Evolutionary conservation across 2,113 vertebrate genomes (phyloP), one percentile per base, ranked within the genome.

Genomic region (Ciconia maguari): DNA sequence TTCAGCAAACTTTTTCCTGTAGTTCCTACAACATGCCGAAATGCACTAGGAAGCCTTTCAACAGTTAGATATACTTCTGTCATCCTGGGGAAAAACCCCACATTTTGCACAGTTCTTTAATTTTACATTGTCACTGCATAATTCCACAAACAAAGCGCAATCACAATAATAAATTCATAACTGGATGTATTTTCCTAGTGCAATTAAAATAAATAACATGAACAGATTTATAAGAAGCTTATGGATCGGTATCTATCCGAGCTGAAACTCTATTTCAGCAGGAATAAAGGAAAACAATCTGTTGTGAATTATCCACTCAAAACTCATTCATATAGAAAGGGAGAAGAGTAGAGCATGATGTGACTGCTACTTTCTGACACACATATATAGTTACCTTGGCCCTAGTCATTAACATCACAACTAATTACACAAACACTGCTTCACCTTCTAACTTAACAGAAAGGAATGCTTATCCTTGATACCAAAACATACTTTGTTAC

Each of bases 11-110:
- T 95, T 91, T 44, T 92, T 87, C 89, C 75, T 83, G 80, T 82
- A 76, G 88, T 16, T 89, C 83, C 87, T 79, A 79, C 89, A 89
- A 79, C 30, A 79, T 21, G 69, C 20, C 2, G 69, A 93, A 93
- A 90, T 91, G 44, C 81, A 91, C 74, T 79, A 87, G 80, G 91
- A 96, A 95, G 89, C 77, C 61, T 94, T 93, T 92, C 80, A 93
- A 64, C 89, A 91, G 65, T 75, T 26, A 84, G 48, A 96, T 75
- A 78, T 6, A n/a, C 72, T 90, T 62, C 65, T 76, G 48, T 25
- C 78, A 79, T 44, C 52, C 83, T 15, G 25, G 57, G 20, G 9
- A 27, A 78, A 81, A 7, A 38, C 2, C 1, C 3, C 49, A 42
- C 24, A 44, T 66, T 68, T 92, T 65, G 22, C 49, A 89, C 8